Percentiles rank a stretch among this genome's conserved stretches.
Conservation (phyloP, 2,113 vertebrate genomes). For the Excalfactoria chinensis region DNA sequence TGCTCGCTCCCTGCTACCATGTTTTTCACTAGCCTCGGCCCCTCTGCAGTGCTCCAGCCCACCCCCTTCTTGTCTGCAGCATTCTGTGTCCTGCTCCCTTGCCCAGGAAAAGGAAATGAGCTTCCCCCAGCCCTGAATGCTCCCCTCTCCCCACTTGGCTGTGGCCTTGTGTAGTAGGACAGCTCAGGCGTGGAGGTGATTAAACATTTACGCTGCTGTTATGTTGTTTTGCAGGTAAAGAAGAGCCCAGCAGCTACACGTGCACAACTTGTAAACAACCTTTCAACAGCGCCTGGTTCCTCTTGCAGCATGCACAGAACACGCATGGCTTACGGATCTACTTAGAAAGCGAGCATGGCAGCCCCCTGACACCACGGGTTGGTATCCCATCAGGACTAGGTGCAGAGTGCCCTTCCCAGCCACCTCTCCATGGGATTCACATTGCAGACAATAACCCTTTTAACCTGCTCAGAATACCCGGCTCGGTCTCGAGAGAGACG, state of each 20-base stretch:
- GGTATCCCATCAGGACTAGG: conserved; percentile 95
- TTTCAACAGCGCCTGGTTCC: conserved; percentile 98
- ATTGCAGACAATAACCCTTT: conserved; percentile 99
- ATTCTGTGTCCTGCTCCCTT: conserved; percentile 65
- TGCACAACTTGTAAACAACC: conserved; percentile 99
- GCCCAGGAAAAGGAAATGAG: background rate
- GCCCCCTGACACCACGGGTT: conserved; percentile 97
- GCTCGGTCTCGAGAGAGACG: conserved; percentile 93
- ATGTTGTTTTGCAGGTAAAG: conserved; percentile 93
- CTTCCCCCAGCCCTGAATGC: background rate
- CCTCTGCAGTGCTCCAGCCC: conserved; percentile 67
- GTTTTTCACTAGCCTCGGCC: conserved; percentile 77
- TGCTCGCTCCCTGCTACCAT: conserved; percentile 75
- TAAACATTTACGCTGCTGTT: conserved; percentile 82
- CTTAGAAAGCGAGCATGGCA: conserved; percentile 98
- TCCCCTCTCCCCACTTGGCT: background rate
- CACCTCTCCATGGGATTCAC: conserved; percentile 97
- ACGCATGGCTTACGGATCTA: conserved; percentile 99
- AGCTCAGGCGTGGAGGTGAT: conserved; percentile 11
- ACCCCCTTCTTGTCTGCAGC: background rate
- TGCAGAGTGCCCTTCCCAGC: conserved; percentile 96
- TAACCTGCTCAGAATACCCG: conserved; percentile 97
- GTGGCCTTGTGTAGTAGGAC: background rate
- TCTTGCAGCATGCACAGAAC: conserved; percentile 99
- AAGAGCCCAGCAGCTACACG: conserved; percentile 99